phyloP scores from a whole-genome alignment of 2,888 invertebrate species.

The Empis livida region DNA sequence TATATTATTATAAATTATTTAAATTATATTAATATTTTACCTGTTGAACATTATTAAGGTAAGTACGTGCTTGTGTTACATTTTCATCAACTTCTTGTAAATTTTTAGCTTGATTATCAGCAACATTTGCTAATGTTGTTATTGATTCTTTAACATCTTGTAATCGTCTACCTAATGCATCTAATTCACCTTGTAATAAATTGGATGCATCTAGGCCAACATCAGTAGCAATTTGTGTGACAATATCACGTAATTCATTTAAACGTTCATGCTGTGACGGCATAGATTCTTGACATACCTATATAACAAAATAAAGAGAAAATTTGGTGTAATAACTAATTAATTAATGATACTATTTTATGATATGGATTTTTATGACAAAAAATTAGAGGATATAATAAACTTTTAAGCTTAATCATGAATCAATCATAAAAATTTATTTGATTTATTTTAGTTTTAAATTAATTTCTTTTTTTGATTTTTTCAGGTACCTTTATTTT shows the following conservation, averaged over 20 bases:
- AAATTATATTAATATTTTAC: conserved; percentile 32
- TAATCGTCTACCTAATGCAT: conserved; percentile 58
- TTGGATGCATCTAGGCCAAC: conserved; percentile 59
- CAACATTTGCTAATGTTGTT: conserved; percentile 60
- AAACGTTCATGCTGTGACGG: conserved; percentile 55
- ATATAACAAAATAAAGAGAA: conserved; percentile 3
- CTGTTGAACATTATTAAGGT: conserved; percentile 63
- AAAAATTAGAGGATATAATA: too few relatives aligned
- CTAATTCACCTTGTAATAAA: conserved; percentile 62
- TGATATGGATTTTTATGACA: background rate
- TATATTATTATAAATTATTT: too few relatives aligned
- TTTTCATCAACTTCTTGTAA: conserved; percentile 42
- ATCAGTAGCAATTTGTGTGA: conserved; percentile 64
- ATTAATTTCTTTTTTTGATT: background rate
- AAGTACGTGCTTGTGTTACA: conserved; percentile 43
- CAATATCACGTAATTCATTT: conserved; percentile 57
- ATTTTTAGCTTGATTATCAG: conserved; percentile 51
- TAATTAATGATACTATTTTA: background rate
- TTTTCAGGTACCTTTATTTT: background rate
- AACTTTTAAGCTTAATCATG: background rate
- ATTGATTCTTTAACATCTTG: conserved; percentile 65
- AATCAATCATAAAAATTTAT: background rate
- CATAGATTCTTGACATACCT: conserved; percentile 67
- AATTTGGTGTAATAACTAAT: conserved; percentile 7
- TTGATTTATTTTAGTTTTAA: background rate